Conservation (phyloP, 2,113 vertebrate species). For the Mystacornis crossleyi region DNA sequence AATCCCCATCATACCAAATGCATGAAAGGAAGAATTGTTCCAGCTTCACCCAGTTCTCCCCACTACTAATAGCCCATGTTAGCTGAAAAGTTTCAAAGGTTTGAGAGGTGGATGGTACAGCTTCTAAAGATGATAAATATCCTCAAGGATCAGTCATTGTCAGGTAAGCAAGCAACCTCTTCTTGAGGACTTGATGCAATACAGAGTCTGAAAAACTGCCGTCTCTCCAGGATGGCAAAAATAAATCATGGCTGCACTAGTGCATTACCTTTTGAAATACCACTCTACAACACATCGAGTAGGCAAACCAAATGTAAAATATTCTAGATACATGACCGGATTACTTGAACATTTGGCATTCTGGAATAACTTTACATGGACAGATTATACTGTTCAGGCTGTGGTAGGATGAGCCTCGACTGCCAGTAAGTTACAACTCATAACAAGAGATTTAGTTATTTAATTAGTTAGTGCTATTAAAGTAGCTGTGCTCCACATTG, state of each 20-base stretch:
- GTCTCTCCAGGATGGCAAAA: background rate
- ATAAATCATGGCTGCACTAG: background rate
- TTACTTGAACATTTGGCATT: background rate
- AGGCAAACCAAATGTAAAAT: background rate
- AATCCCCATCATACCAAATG: background rate
- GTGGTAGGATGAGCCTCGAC: background rate
- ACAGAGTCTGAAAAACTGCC: background rate
- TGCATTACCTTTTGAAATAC: background rate
- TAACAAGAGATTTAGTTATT: background rate
- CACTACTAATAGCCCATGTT: background rate
- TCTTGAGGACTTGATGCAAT: background rate
- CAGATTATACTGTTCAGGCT: background rate
- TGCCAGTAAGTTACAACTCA: background rate
- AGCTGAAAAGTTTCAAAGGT: background rate
- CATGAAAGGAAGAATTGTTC: background rate
- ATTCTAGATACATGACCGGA: background rate
- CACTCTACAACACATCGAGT: background rate
- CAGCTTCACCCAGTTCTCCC: background rate
- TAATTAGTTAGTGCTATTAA: background rate
- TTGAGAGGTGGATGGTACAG: background rate
- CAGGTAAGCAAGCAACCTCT: background rate
- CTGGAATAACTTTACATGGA: background rate
- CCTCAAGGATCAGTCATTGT: background rate
- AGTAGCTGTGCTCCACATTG: background rate
- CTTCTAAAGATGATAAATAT: background rate